A percentile compares a stretch with the other conserved stretches of the same genome.
Evolutionary conservation across 2,797 vertebrate genomes (phyloP).

Genomic region (Tapera naevia): DNA sequence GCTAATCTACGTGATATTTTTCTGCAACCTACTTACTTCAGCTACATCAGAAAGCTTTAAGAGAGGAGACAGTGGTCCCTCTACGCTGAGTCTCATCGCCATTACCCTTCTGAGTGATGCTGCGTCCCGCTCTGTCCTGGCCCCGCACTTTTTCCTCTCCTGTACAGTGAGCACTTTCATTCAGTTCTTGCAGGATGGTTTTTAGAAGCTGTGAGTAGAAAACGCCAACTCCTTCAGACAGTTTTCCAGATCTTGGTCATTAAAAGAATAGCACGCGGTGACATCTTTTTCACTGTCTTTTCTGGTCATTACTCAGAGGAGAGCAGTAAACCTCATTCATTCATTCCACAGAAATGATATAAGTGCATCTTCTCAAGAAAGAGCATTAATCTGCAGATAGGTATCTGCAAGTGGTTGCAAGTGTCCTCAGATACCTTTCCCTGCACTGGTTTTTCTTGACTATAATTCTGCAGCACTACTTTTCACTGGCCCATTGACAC

Average conservation of each 20-base stretch:
- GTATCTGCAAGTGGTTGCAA: accelerated
- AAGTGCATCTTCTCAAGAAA: neutral
- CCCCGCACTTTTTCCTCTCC: neutral
- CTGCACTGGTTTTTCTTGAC: neutral
- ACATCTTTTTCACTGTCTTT: neutral
- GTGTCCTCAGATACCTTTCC: neutral
- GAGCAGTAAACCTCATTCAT: neutral
- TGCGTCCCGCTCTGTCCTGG: neutral
- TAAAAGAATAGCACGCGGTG: neutral
- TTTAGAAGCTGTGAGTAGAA: neutral
- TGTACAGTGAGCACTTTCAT: neutral
- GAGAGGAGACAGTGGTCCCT: neutral
- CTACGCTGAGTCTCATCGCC: accelerated
- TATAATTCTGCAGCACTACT: neutral
- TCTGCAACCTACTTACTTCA: neutral
- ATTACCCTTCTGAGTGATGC: neutral
- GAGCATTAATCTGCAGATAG: neutral
- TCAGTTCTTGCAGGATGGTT: neutral
- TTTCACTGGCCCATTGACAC: neutral
- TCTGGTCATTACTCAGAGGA: neutral
- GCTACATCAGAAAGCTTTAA: neutral
- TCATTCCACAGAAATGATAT: neutral
- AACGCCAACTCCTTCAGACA: neutral
- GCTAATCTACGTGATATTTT: neutral
- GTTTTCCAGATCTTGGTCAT: neutral